phyloP scores from a whole-genome alignment of 1,140 invertebrate genomes.

The Copidosoma floridanum region DNA sequence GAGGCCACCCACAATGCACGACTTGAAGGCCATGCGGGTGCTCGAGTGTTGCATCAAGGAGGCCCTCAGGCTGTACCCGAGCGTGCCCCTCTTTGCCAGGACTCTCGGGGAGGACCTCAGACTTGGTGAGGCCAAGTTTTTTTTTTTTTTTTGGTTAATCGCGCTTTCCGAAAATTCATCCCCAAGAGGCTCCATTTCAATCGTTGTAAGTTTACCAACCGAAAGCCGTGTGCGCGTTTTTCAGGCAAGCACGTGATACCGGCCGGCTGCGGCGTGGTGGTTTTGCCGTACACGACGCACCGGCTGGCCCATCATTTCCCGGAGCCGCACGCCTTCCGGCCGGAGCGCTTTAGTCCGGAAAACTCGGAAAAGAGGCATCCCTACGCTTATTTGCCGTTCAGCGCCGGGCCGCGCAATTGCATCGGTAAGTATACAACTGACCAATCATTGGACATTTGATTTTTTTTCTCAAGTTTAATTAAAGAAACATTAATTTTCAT shows the following conservation, averaged over 20 bases:
- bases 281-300: constrained; percentile 65
- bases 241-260: constrained; percentile 46
- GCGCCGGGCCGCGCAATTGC: constrained; percentile 68
- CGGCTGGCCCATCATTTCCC: constrained; percentile 64
- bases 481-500: too few species aligned
- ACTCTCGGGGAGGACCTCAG: constrained; percentile 60
- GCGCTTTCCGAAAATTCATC: too few species aligned
- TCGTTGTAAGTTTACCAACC: too few species aligned
- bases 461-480: too few species aligned
- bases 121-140: constrained; percentile 48
- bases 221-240: too few species aligned
- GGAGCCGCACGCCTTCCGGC: constrained; percentile 71
- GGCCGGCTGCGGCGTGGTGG: constrained; percentile 49
- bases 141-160: too few species aligned
- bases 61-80: constrained; percentile 65
- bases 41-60: constrained; percentile 71
- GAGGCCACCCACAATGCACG: constrained; percentile 57
- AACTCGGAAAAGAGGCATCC: constrained; percentile 59
- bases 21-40: constrained; percentile 63
- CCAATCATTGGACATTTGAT: too few species aligned
- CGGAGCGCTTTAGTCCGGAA: constrained; percentile 67
- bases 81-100: constrained; percentile 66
- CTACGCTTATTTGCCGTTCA: constrained; percentile 70
- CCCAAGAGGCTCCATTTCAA: too few species aligned
- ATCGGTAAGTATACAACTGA: constrained; percentile 59